These are phyloP conservation scores for Otolemur garnettii DNA, from an alignment of 2,113 vertebrate species.

Conservation along the genomic window DNA sequence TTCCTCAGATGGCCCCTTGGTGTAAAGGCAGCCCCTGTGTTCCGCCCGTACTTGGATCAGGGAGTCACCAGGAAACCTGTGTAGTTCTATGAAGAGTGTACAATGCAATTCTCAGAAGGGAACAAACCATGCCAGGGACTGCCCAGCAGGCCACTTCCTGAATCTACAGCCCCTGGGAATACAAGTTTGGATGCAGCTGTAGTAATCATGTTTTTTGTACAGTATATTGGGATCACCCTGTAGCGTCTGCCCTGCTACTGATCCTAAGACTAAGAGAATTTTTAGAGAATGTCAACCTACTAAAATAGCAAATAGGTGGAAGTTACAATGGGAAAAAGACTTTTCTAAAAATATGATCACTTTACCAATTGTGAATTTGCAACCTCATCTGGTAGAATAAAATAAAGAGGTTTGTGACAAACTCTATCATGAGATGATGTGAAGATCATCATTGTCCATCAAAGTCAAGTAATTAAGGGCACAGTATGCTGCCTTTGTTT, in stretches of 20 bases:
- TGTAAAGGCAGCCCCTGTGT: background rate
- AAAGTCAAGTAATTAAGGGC: background rate
- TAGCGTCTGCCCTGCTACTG: background rate
- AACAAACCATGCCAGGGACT: background rate
- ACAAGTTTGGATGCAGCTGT: background rate
- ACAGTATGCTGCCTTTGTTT: background rate
- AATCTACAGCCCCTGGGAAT: background rate
- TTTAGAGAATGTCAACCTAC: background rate
- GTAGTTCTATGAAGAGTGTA: too few relatives aligned
- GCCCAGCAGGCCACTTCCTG: background rate
- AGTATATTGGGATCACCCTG: background rate
- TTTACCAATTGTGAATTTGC: slow-evolving; percentile 4
- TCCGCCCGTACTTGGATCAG: background rate
- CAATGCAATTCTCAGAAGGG: background rate
- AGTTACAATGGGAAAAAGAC: background rate
- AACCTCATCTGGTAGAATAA: background rate
- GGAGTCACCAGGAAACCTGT: background rate
- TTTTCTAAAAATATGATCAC: slow-evolving; percentile 21
- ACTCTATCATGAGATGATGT: background rate
- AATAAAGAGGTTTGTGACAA: background rate
- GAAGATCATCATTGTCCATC: background rate
- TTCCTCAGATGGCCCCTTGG: background rate
- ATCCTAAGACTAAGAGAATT: background rate
- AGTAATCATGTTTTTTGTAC: background rate
- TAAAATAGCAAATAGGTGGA: slow-evolving; percentile 14